These are phyloP conservation scores for Onthophagus taurus DNA, from an alignment of 1,140 invertebrate species.

Conservation along the genomic window DNA sequence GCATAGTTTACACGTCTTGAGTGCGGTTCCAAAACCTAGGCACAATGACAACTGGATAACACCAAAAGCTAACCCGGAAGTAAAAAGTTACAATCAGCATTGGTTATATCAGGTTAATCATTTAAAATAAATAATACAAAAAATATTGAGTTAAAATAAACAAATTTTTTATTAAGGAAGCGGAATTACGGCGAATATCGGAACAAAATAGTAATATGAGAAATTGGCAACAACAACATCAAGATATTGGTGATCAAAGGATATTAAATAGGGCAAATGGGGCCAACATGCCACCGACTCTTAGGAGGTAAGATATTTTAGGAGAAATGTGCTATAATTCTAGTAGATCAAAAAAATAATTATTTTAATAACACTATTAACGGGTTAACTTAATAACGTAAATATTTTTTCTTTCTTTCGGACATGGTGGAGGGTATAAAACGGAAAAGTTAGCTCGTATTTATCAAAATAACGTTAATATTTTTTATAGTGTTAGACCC, in stretches of 20 bases:
- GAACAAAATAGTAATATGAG: slow-evolving; percentile 51
- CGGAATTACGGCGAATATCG: slow-evolving; percentile 72
- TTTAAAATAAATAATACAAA: neutral
- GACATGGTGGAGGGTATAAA: neutral
- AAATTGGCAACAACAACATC: slow-evolving; percentile 23
- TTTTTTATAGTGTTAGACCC: slow-evolving; percentile 17
- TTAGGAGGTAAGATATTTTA: too few relatives aligned
- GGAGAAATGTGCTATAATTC: too few relatives aligned
- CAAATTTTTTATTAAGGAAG: slow-evolving; percentile 57
- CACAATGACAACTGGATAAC: slow-evolving; percentile 62
- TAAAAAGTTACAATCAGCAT: slow-evolving; percentile 65
- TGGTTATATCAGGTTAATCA: slow-evolving; percentile 69
- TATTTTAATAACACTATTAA: too few relatives aligned
- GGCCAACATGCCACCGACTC: too few relatives aligned
- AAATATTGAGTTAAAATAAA: too few relatives aligned
- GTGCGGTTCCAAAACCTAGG: slow-evolving; percentile 63
- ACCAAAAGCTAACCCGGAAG: slow-evolving; percentile 55
- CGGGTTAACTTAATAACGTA: too few relatives aligned
- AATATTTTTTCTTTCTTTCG: too few relatives aligned
- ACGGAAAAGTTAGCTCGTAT: too few relatives aligned
- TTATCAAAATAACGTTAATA: too few relatives aligned
- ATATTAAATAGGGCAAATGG: too few relatives aligned
- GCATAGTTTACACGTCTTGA: slow-evolving; percentile 66
- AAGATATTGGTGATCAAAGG: too few relatives aligned
- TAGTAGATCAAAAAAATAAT: too few relatives aligned